Conservation (phyloP, 2,113 vertebrate genomes). For the Anolis carolinensis region DNA sequence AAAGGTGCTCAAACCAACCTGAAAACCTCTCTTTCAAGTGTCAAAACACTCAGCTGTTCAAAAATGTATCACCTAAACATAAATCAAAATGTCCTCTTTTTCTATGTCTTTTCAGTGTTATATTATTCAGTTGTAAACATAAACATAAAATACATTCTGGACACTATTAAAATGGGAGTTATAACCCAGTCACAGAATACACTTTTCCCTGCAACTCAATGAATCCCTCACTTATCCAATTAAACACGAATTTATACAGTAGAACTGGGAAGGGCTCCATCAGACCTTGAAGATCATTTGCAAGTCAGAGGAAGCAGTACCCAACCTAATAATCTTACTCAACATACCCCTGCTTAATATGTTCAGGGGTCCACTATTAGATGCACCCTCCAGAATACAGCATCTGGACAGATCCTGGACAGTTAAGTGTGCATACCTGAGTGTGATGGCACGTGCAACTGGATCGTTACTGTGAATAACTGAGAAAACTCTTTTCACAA, state of each 20-base stretch:
- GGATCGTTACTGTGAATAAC: conserved; percentile 99
- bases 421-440: conserved; percentile 78
- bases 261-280: not conserved
- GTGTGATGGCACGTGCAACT: conserved; percentile 94
- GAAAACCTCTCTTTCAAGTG: too few species aligned
- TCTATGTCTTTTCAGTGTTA: too few species aligned
- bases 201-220: not conserved
- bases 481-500: conserved; percentile 97
- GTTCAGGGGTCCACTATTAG: not conserved
- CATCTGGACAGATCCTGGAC: not conserved
- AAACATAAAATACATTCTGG: too few species aligned
- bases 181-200: not conserved
- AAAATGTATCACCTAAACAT: too few species aligned
- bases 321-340: not conserved
- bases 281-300: not conserved
- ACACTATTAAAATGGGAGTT: too few species aligned
- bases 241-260: not conserved
- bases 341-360: not conserved
- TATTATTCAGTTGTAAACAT: too few species aligned
- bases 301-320: too few species aligned
- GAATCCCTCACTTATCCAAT: not conserved
- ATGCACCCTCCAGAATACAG: not conserved
- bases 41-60: too few species aligned
- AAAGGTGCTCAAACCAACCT: too few species aligned
- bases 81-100: too few species aligned